Evolutionary conservation across 1,140 invertebrate species (phyloP).

Genomic region (Drosophila kohkoa): DNA sequence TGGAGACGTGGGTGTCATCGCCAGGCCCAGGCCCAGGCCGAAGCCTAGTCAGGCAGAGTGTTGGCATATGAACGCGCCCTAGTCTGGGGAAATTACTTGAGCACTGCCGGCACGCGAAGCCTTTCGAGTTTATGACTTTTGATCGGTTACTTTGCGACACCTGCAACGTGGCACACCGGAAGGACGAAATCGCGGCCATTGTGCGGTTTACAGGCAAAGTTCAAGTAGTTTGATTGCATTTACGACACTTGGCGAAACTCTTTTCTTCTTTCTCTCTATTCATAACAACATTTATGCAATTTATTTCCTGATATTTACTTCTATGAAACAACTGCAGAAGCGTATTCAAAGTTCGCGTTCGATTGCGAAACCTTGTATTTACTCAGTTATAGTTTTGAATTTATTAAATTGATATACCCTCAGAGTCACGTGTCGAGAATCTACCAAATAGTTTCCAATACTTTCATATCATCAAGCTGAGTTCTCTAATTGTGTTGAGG

Average conservation of each 20-base stretch:
- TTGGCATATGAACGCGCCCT: conserved; percentile 62
- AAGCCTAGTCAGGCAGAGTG: conserved; percentile 55
- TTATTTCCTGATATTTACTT: background rate
- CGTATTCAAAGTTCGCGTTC: conserved; percentile 65
- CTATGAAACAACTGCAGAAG: conserved; percentile 25
- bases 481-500: conserved; percentile 44
- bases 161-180: conserved; percentile 36
- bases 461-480: conserved; percentile 23
- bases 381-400: conserved; percentile 52
- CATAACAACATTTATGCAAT: background rate
- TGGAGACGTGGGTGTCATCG: conserved; percentile 78
- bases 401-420: conserved; percentile 62
- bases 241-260: conserved; percentile 65
- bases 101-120: conserved; percentile 61
- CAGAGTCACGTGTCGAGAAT: conserved; percentile 36
- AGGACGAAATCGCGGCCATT: conserved; percentile 27
- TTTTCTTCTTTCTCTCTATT: background rate
- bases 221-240: conserved; percentile 77
- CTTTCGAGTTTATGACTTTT: conserved; percentile 68
- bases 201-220: conserved; percentile 61
- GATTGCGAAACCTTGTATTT: conserved; percentile 15
- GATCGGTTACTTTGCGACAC: conserved; percentile 66
- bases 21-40: conserved; percentile 21
- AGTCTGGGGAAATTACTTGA: conserved; percentile 41
- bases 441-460: conserved; percentile 20